A percentile compares a stretch with the other conserved stretches of the same genome.
phyloP scores from a whole-genome alignment of 2,113 vertebrate genomes.

The Microcebus jonahi region DNA sequence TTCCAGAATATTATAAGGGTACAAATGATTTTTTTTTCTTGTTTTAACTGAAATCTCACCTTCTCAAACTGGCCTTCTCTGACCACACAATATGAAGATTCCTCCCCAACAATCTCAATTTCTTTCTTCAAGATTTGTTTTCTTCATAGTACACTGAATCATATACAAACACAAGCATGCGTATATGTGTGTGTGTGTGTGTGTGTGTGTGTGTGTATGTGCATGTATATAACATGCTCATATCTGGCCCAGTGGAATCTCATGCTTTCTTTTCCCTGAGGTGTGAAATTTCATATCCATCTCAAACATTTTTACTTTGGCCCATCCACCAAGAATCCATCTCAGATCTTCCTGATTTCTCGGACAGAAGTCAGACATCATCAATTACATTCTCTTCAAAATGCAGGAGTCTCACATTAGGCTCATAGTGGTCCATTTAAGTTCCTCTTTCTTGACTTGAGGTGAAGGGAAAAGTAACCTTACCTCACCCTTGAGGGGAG shows the following conservation, averaged over 20 bases:
- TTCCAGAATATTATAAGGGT: no score
- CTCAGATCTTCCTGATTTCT: background rate
- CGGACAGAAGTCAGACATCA: background rate
- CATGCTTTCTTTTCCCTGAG: background rate
- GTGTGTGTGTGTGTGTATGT: background rate
- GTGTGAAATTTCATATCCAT: background rate
- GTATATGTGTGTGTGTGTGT: rapidly evolving
- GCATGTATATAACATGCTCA: background rate
- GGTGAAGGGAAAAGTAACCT: background rate
- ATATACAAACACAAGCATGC: no score
- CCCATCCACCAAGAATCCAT: background rate
- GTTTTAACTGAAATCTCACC: background rate
- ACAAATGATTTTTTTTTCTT: background rate
- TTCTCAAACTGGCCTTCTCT: background rate
- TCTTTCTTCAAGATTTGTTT: background rate
- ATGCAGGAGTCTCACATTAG: background rate
- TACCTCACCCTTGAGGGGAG: background rate
- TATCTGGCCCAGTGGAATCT: background rate
- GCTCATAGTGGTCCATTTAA: background rate
- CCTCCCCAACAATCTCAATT: background rate
- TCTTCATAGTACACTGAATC: background rate
- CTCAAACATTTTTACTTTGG: background rate
- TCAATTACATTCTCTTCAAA: background rate
- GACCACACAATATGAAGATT: background rate
- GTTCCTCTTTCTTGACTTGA: background rate